Percentiles rank a stretch among this genome's conserved stretches.
Conservation (phyloP, 2,888 invertebrate species). For the Lochmaea capreae region DNA sequence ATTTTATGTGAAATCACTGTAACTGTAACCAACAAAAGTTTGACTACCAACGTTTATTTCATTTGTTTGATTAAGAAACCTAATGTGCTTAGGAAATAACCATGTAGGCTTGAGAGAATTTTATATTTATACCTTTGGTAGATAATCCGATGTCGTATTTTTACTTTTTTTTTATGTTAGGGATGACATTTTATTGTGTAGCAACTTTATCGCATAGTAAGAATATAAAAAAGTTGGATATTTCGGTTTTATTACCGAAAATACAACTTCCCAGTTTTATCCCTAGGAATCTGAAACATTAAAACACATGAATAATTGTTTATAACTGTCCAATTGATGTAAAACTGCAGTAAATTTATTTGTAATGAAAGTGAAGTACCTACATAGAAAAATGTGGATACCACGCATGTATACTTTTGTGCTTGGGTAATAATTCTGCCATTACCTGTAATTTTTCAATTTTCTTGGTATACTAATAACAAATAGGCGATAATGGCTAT, state of each 20-base stretch:
- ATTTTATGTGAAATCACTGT: too few species aligned
- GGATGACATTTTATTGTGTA: not conserved
- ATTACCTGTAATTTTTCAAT: too few species aligned
- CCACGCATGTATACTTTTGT: too few species aligned
- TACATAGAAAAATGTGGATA: too few species aligned
- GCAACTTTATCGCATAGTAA: not conserved
- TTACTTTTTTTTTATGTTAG: constrained; percentile 10
- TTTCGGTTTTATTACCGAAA: constrained; percentile 10
- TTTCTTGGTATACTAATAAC: too few species aligned
- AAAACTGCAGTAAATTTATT: too few species aligned
- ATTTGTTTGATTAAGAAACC: not conserved
- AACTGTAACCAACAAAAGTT: too few species aligned
- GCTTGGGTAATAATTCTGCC: too few species aligned
- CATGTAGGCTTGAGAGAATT: not conserved
- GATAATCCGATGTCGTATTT: constrained; percentile 8
- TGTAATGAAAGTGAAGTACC: too few species aligned
- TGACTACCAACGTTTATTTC: too few species aligned
- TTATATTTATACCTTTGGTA: not conserved
- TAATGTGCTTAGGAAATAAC: not conserved
- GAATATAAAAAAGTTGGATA: constrained; percentile 14
- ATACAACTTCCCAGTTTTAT: not conserved
- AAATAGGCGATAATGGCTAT: too few species aligned
- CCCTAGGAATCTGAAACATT: not conserved
- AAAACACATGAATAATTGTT: not conserved
- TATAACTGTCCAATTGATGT: not conserved